These are phyloP conservation scores for Lepus americanus DNA, from an alignment of 2,113 vertebrate genomes.

Conservation along the genomic window DNA sequence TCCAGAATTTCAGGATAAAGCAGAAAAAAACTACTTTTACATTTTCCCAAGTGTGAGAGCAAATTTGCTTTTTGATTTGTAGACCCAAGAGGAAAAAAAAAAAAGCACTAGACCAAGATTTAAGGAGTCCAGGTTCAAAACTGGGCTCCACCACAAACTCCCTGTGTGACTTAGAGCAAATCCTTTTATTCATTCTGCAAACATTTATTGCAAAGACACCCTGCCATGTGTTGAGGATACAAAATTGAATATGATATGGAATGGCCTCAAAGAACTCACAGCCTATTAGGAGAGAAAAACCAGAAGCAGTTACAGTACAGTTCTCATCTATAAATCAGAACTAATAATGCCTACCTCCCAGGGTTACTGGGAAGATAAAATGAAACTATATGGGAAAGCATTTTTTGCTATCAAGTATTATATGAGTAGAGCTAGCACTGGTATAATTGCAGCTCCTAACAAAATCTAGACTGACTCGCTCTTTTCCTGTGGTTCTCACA, in stretches of 20 bases:
- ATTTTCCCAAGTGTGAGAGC: constrained; percentile 8
- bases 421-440: neutral
- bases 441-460: neutral
- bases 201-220: constrained; percentile 8
- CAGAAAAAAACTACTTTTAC: neutral
- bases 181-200: constrained; percentile 36
- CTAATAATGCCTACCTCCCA: constrained; percentile 49
- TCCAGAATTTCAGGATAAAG: constrained; percentile 31
- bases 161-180: neutral
- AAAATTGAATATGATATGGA: constrained; percentile 45
- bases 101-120: constrained; percentile 24
- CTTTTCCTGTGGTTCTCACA: neutral
- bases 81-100: neutral
- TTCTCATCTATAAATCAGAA: constrained; percentile 64
- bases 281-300: constrained; percentile 58
- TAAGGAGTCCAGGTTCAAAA: constrained; percentile 65
- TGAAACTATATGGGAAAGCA: constrained; percentile 40
- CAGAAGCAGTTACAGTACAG: neutral
- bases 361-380: neutral
- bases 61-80: constrained; percentile 51
- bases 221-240: constrained; percentile 28
- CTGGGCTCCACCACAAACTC: neutral
- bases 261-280: constrained; percentile 56
- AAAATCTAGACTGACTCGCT: constrained; percentile 3
- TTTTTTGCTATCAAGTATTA: constrained; percentile 11